These are phyloP conservation scores for Dendrophyllia cribrosa DNA, from an alignment of 64 coral and sea anemone genomes.

Conservation along the genomic window DNA sequence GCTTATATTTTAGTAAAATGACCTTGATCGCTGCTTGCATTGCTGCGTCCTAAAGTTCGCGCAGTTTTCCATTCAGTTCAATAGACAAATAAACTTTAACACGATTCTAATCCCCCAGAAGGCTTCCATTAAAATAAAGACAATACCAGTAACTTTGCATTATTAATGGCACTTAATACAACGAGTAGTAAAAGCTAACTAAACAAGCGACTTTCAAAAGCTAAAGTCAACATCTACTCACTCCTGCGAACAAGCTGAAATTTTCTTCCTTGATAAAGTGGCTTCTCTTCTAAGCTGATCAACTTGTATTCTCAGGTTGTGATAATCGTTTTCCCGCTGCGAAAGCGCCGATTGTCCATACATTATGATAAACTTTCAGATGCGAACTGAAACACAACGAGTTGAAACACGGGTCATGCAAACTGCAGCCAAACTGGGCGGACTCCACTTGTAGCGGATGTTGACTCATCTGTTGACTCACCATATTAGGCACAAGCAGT, in stretches of 20 bases:
- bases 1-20: too few species aligned
- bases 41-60: not conserved
- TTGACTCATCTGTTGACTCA: not conserved
- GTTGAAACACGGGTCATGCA: too few species aligned
- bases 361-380: not conserved
- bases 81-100: not conserved
- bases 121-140: not conserved
- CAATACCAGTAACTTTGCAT: slow-evolving; percentile 1
- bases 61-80: not conserved
- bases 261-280: slow-evolving; percentile 13
- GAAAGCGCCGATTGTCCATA: slow-evolving; percentile 42
- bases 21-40: too few species aligned
- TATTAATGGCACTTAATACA: not conserved
- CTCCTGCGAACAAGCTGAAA: slow-evolving; percentile 40
- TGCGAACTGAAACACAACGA: too few species aligned
- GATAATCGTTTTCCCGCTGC: slow-evolving; percentile 44
- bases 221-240: slow-evolving; percentile 13
- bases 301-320: slow-evolving; percentile 35
- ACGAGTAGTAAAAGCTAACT: not conserved
- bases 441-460: not conserved
- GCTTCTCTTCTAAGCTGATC: slow-evolving; percentile 33
- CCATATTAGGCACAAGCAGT: not conserved
- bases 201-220: slow-evolving; percentile 11
- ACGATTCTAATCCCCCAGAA: not conserved
- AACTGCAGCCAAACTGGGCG: not conserved